These are phyloP conservation scores for Plagiodera versicolora DNA, from an alignment of 2,888 invertebrate species.

Conservation along the genomic window DNA sequence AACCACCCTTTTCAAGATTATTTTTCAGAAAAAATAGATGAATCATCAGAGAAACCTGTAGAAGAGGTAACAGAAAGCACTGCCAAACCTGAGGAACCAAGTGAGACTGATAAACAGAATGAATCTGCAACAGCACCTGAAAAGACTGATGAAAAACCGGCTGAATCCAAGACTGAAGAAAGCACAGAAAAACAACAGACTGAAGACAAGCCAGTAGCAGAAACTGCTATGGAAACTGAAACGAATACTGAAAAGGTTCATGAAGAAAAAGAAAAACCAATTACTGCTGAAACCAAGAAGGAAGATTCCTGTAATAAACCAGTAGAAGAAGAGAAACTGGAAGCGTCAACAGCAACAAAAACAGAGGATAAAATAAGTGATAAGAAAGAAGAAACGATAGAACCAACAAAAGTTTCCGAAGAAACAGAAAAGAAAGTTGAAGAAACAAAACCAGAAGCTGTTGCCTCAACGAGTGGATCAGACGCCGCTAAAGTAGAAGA, in stretches of 20 bases:
- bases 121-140: neutral
- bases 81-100: slow-evolving; percentile 1
- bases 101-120: neutral
- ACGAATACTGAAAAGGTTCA: slow-evolving; percentile 8
- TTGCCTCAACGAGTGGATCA: no score
- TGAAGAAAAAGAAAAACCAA: neutral
- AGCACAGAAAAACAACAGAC: slow-evolving; percentile 19
- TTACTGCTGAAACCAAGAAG: neutral
- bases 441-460: slow-evolving; percentile 16
- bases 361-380: neutral
- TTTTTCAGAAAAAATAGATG: neutral
- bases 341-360: neutral
- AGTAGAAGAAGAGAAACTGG: neutral
- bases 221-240: slow-evolving; percentile 10
- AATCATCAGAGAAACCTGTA: neutral
- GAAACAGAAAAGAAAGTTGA: slow-evolving; percentile 8
- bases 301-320: neutral
- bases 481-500: slow-evolving; percentile 20
- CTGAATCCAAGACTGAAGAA: slow-evolving; percentile 36
- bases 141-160: slow-evolving; percentile 20
- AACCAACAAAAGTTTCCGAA: no score
- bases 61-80: neutral
- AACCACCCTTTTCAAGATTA: neutral
- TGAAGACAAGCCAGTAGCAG: slow-evolving; percentile 11
- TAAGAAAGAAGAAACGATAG: slow-evolving; percentile 1